Percentiles rank a stretch among this genome's conserved stretches.
phyloP scores from a whole-genome alignment of 2,113 vertebrate genomes.

The Riparia riparia region DNA sequence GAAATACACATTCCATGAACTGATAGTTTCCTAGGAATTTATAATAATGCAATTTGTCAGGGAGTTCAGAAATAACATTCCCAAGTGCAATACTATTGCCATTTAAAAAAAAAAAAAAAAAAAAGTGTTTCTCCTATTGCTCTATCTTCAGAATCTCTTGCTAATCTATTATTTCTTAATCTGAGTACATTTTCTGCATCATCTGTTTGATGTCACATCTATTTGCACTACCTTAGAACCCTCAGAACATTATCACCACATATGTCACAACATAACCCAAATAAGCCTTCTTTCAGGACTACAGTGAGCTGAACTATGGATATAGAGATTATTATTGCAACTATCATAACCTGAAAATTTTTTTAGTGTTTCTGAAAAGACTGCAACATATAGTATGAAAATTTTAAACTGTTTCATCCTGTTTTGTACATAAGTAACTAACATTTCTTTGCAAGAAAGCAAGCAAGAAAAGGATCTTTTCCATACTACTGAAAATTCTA shows the following conservation, averaged over 20 bases:
- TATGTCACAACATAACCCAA: not conserved
- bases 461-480: not conserved
- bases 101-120: too few relatives aligned
- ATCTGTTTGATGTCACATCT: not conserved
- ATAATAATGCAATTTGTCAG: not conserved
- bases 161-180: not conserved
- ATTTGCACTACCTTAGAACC: not conserved
- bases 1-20: not conserved
- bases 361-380: not conserved
- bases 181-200: not conserved
- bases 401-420: not conserved
- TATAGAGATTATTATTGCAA: not conserved
- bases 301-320: not conserved
- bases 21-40: not conserved
- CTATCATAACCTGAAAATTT: not conserved
- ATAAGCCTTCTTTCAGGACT: not conserved
- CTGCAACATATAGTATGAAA: not conserved
- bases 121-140: not conserved
- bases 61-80: not conserved
- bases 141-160: not conserved
- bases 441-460: not conserved
- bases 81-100: not conserved
- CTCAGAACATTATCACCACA: not conserved
- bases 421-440: not conserved
- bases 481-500: not conserved